Conservation (phyloP, 2,888 invertebrate genomes). For the Mythimna vitellina region DNA sequence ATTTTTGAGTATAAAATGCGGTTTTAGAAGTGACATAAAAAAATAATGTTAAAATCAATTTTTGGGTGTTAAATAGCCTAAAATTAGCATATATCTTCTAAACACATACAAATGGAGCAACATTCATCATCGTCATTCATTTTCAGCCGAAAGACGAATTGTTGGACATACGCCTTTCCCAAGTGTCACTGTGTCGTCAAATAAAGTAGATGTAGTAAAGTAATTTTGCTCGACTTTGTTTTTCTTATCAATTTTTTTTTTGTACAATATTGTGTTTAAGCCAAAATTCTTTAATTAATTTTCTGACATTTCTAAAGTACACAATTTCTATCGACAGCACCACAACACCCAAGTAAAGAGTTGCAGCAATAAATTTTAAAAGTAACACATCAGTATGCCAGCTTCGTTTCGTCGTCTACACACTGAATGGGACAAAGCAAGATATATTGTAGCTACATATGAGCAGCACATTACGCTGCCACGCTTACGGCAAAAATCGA, state of each 20-base stretch:
- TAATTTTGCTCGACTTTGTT: too few relatives aligned
- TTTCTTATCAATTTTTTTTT: background rate
- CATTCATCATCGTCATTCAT: too few relatives aligned
- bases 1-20: background rate
- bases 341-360: conserved; percentile 68
- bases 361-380: conserved; percentile 87
- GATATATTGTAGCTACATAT: conserved; percentile 84
- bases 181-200: too few relatives aligned
- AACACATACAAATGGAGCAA: too few relatives aligned
- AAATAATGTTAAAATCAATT: too few relatives aligned
- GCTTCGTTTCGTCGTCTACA: conserved; percentile 80
- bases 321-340: conserved; percentile 56
- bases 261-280: background rate
- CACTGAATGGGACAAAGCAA: conserved; percentile 86
- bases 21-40: too few relatives aligned
- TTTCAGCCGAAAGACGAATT: too few relatives aligned
- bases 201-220: too few relatives aligned
- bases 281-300: background rate
- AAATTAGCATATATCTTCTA: too few relatives aligned
- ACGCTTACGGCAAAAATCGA: conserved; percentile 66
- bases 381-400: conserved; percentile 88
- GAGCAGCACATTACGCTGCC: conserved; percentile 69
- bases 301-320: background rate
- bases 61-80: too few relatives aligned
- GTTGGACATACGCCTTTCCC: too few relatives aligned